Conservation (phyloP, 2,888 invertebrate genomes). For the Noctua pronuba region DNA sequence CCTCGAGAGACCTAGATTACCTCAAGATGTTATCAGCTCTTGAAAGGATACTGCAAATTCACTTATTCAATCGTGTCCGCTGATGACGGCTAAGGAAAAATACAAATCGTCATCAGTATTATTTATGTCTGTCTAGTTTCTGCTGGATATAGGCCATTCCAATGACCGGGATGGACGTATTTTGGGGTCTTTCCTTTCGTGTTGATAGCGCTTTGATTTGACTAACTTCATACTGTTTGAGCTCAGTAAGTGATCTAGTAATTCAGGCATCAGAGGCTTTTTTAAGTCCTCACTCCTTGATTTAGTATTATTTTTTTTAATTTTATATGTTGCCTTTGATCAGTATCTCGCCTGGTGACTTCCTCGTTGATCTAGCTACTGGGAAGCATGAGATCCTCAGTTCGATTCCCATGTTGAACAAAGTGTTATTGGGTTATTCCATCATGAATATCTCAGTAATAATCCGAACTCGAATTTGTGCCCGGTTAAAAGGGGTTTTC, state of each 20-base stretch:
- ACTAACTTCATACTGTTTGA: background rate
- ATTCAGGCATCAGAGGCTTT: background rate
- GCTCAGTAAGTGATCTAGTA: background rate
- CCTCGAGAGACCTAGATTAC: conserved; percentile 5
- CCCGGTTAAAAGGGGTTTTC: background rate
- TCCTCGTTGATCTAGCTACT: background rate
- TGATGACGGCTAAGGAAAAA: background rate
- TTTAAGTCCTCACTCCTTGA: background rate
- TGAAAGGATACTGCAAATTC: conserved; percentile 29
- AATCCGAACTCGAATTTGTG: background rate
- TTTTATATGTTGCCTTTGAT: background rate
- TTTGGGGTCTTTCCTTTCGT: background rate
- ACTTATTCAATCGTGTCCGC: background rate
- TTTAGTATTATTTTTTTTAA: background rate
- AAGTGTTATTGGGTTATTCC: background rate
- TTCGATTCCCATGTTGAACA: background rate
- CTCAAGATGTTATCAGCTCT: conserved; percentile 23
- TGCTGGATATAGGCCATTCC: background rate
- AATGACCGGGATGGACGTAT: background rate
- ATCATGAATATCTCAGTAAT: background rate
- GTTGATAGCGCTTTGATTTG: background rate
- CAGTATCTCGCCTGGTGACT: background rate
- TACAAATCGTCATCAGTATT: background rate
- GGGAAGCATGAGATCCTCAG: background rate
- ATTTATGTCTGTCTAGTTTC: background rate